Evolutionary conservation across 1,140 invertebrate species (phyloP).

Genomic region (Drosophila subpulchrella): DNA sequence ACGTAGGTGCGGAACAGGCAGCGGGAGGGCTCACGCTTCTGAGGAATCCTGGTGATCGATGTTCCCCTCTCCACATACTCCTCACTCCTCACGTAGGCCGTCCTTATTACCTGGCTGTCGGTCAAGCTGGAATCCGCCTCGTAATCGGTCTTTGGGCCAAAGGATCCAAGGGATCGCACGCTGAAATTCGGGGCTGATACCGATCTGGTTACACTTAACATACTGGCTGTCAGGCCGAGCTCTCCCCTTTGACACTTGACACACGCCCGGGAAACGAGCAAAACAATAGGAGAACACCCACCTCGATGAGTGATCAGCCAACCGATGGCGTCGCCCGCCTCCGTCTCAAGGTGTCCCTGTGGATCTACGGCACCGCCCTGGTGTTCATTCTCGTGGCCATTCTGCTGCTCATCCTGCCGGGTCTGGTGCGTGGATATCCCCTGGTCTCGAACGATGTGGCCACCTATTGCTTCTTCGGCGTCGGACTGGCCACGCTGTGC

Average conservation of each 20-base stretch:
- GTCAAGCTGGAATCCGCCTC: not conserved
- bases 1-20: constrained; percentile 38
- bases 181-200: constrained; percentile 23
- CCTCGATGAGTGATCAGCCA: constrained; percentile 43
- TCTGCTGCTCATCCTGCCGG: constrained; percentile 14
- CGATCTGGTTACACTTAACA: constrained; percentile 36
- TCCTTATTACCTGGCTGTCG: not conserved
- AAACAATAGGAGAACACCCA: constrained; percentile 9
- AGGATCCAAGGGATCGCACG: constrained; percentile 1
- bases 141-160: too few species aligned
- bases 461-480: not conserved
- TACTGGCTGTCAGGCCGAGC: constrained; percentile 37
- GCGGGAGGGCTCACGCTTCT: not conserved
- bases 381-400: constrained; percentile 20
- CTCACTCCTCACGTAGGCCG: not conserved
- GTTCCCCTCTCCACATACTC: constrained; percentile 4
- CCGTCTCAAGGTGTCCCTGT: constrained; percentile 8
- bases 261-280: constrained; percentile 1
- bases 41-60: not conserved
- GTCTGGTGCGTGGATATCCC: not conserved
- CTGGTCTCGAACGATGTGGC: not conserved
- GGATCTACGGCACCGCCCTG: constrained; percentile 25
- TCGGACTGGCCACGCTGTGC: constrained; percentile 13
- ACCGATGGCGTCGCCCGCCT: not conserved
- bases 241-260: constrained; percentile 15